Conservation (phyloP, 2,888 invertebrate species). For the Anodontia alba region DNA sequence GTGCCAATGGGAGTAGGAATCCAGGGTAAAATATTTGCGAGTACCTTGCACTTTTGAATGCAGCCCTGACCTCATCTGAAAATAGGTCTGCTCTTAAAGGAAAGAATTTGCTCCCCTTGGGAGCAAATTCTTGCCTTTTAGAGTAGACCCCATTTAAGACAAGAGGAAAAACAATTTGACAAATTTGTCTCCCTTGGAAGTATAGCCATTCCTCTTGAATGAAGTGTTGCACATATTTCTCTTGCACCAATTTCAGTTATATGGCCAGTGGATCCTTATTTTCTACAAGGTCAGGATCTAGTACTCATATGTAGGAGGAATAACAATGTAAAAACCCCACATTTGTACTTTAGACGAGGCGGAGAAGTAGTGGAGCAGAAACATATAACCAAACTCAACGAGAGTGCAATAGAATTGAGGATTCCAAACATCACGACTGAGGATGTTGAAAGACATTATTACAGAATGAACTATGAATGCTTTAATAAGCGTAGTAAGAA, state of each 20-base stretch:
- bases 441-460: background rate
- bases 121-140: too few relatives aligned
- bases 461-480: background rate
- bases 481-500: background rate
- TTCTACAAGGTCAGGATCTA: slow-evolving; percentile 19
- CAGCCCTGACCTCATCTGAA: too few relatives aligned
- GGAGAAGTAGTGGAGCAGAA: background rate
- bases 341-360: slow-evolving; percentile 5
- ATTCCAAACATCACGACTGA: background rate
- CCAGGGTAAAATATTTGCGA: too few relatives aligned
- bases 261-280: background rate
- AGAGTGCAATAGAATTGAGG: background rate
- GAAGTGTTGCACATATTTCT: too few relatives aligned
- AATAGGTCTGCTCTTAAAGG: too few relatives aligned
- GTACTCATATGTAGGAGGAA: slow-evolving; percentile 4
- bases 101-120: too few relatives aligned
- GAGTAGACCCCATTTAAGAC: too few relatives aligned
- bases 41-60: too few relatives aligned
- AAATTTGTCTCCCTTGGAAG: too few relatives aligned
- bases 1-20: too few relatives aligned
- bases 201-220: too few relatives aligned
- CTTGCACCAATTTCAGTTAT: slow-evolving; percentile 27
- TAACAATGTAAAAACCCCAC: background rate
- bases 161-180: too few relatives aligned
- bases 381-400: slow-evolving; percentile 13